These are phyloP conservation scores for Bombus superbus DNA, from an alignment of 1,140 invertebrate species.

Conservation along the genomic window DNA sequence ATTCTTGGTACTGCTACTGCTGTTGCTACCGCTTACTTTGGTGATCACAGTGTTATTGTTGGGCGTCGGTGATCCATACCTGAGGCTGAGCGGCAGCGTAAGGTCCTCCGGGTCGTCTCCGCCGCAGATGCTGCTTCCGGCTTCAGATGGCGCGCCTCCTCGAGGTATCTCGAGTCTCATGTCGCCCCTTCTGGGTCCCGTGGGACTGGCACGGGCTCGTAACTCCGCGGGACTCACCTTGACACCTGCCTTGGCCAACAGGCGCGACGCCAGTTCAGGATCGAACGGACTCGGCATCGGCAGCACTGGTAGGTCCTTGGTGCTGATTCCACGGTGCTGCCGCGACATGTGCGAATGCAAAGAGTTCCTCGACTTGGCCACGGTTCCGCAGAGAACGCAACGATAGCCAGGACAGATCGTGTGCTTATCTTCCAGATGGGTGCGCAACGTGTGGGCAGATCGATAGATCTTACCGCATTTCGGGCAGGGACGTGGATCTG, in stretches of 20 bases:
- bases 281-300: constrained; percentile 96
- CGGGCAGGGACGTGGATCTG: constrained; percentile 94
- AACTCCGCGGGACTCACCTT: constrained; percentile 93
- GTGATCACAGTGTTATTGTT: constrained; percentile 81
- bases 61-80: constrained; percentile 77
- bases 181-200: constrained; percentile 90
- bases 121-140: constrained; percentile 87
- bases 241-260: constrained; percentile 93
- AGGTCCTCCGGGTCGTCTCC: constrained; percentile 92
- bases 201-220: constrained; percentile 91
- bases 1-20: constrained; percentile 66
- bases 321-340: constrained; percentile 95
- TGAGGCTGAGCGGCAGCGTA: constrained; percentile 84
- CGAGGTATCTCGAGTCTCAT: constrained; percentile 88
- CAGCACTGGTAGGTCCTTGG: constrained; percentile 94
- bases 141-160: constrained; percentile 85
- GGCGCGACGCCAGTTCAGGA: constrained; percentile 90
- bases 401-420: constrained; percentile 95
- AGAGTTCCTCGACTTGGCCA: constrained; percentile 95
- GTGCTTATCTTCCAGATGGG: constrained; percentile 96
- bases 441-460: constrained; percentile 93
- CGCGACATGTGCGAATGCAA: constrained; percentile 96
- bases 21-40: constrained; percentile 70
- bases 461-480: constrained; percentile 97
- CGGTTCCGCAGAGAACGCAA: constrained; percentile 95